A percentile compares a stretch with the other conserved stretches of the same genome.
Evolutionary conservation across 1,140 invertebrate species (phyloP).

Genomic region (Conus betulinus): DNA sequence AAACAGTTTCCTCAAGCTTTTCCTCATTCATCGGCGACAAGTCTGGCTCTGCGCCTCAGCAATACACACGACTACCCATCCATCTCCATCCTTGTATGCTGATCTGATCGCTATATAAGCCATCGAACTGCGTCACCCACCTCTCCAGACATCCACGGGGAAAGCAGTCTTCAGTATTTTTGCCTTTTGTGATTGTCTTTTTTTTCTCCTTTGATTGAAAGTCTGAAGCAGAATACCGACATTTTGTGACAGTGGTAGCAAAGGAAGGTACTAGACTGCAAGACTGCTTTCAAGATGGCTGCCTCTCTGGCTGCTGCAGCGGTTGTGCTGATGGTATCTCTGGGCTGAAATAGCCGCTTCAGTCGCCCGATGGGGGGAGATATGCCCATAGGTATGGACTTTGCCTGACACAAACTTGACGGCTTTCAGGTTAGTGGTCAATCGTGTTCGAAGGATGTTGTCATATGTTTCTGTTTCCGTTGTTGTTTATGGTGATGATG

Average conservation of each 20-base stretch:
- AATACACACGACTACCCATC: background rate
- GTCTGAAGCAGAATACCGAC: background rate
- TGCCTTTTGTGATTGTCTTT: background rate
- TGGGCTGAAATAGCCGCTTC: background rate
- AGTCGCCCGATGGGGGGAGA: background rate
- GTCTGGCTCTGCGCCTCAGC: too few relatives aligned
- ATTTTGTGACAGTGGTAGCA: background rate
- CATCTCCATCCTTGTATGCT: background rate
- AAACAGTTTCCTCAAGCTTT: too few relatives aligned
- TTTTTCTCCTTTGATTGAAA: background rate
- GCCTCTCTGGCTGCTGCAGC: background rate
- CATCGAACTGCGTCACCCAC: background rate
- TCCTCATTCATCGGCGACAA: too few relatives aligned
- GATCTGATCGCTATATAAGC: background rate
- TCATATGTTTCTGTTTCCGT: background rate
- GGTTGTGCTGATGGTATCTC: background rate
- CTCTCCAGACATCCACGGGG: background rate
- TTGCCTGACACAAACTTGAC: background rate
- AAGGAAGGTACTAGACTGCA: background rate
- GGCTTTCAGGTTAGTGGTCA: background rate
- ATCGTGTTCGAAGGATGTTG: background rate
- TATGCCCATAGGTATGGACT: background rate
- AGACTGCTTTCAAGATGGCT: background rate
- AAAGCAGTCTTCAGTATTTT: background rate
- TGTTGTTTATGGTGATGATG: constrained; percentile 23